Evolutionary conservation across 2,113 vertebrate species (phyloP), one percentile per base, ranked within the genome.

Genomic region (Alces alces): DNA sequence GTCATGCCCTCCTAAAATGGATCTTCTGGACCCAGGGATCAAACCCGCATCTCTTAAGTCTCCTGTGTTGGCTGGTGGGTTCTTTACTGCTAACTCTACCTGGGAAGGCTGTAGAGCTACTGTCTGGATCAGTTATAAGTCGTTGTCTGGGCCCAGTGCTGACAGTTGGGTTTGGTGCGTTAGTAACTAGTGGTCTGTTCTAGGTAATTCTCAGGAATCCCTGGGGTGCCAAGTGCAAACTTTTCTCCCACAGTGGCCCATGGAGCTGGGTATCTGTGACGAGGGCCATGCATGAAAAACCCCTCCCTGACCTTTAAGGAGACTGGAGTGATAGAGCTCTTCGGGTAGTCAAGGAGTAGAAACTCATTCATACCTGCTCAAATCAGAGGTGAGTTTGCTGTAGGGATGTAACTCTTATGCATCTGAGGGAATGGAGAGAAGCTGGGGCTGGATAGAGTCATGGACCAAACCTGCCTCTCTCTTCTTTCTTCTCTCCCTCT

Each of bases 221-320:
- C 3, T 16, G n/a, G 28, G 55, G 21, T 60, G 45, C 30, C 1
- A 0, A 5, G 33, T 27, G 54, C 14, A 83, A 78, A 79, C 28
- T 11, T 2, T 7, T 3, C n/a, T 47, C 5, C 33, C 52, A 2
- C n/a, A 39, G 5, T 3, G 2, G 27, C 39, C 39, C 7, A 0
- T 3, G 47, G 17, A 61, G 52, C 28, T 39, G 39, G 78, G 16
- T 13, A 4, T 19, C 64, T 28, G 66, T 36, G 73, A 55, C 50
- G n/a, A 14, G 3, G 66, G 64, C 17, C 30, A 0, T 15, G 7
- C 27, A 9, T 4, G 9, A 54, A 15, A 87, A 60, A 39, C 21
- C n/a, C 21, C 80, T 83, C 52, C 80, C 80, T 84, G 80, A 15
- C n/a, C 27, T 84, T 60, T 3, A 8, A 6, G 21, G 33, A 5